These are phyloP conservation scores for Gulo gulo DNA, from an alignment of 2,113 vertebrate species.

Conservation along the genomic window DNA sequence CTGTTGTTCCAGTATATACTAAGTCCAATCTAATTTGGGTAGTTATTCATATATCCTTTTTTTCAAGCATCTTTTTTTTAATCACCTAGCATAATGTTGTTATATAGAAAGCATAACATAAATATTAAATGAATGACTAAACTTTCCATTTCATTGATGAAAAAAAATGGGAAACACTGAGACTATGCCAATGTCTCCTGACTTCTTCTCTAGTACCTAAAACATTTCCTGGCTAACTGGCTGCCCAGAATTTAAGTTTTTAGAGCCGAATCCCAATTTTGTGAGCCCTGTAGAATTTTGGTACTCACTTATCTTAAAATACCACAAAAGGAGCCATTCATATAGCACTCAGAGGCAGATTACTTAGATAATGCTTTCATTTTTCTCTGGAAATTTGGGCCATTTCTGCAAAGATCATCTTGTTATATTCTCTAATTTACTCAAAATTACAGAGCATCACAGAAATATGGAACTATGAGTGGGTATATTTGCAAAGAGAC, in stretches of 20 bases:
- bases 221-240: not conserved
- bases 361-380: not conserved
- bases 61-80: not conserved
- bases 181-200: not conserved
- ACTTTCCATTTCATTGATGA: not conserved
- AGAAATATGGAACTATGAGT: not conserved
- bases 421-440: not conserved
- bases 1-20: not conserved
- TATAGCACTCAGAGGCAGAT: not conserved
- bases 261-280: not conserved
- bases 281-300: not conserved
- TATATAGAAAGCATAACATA: not conserved
- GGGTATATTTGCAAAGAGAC: not conserved
- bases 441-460: not conserved
- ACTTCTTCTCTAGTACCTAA: not conserved
- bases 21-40: not conserved
- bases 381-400: not conserved
- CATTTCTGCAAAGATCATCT: not conserved
- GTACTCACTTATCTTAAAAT: constrained; percentile 2
- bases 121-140: not conserved
- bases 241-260: not conserved
- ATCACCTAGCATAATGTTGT: not conserved
- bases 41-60: not conserved
- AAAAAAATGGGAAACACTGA: not conserved
- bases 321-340: not conserved